These are phyloP conservation scores for Luscinia luscinia DNA, from an alignment of 2,797 vertebrate species.

Conservation along the genomic window DNA sequence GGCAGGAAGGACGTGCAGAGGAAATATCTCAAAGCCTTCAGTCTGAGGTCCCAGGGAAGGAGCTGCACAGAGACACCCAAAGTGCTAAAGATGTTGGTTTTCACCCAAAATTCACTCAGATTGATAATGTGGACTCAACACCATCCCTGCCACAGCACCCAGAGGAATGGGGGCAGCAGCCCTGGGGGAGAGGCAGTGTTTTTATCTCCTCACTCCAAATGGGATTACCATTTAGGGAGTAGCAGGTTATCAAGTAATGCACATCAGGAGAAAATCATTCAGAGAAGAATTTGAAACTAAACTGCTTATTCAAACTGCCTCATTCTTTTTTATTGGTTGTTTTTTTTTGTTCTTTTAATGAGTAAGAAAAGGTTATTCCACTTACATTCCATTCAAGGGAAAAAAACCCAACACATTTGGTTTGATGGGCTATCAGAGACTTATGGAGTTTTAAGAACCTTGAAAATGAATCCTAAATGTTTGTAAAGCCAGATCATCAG, in stretches of 20 bases:
- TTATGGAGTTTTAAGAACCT: neutral
- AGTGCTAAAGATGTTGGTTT: neutral
- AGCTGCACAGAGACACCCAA: neutral
- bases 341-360: fast-evolving
- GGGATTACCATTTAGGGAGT: neutral
- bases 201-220: neutral
- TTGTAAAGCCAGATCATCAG: neutral
- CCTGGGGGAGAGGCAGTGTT: fast-evolving
- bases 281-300: neutral
- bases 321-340: neutral
- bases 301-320: neutral
- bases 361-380: neutral
- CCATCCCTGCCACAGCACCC: fast-evolving
- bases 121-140: neutral
- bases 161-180: neutral
- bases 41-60: neutral
- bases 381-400: neutral
- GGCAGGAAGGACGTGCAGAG: neutral
- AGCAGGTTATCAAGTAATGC: neutral
- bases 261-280: neutral
- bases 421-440: neutral
- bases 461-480: neutral
- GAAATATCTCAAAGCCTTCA: neutral
- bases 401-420: neutral
- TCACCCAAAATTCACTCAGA: neutral